Evolutionary conservation across 2,888 invertebrate species (phyloP), one percentile per base, ranked within the genome.

Genomic region (Amitus sp.): DNA sequence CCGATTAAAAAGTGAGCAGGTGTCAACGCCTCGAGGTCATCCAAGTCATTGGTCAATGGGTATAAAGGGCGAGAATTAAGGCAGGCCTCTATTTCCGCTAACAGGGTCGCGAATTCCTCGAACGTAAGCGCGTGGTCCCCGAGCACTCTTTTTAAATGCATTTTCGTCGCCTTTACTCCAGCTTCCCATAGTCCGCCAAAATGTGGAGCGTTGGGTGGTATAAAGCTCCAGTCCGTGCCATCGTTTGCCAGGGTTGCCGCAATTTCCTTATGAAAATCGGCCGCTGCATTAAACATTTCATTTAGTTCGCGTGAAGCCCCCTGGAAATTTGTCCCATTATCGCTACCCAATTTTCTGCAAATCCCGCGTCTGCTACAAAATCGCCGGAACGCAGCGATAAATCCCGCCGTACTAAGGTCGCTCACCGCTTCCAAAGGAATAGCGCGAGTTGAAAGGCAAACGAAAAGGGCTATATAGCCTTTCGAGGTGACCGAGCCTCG

Each of bases 211-310:
- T 34, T 39, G 7, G 73, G 67, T 1, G 73, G 72, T 27, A 69
- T 73, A 48, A 74, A 77, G 15, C 68, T 57, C 74, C 74, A 76
- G 12, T 10, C 2, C 3, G 52, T 43, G 18, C 51, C 57, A 10
- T 43, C 52, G 17, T 57, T 52, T 3, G 53, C 55, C 2, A 61
- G 33, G 1, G 13, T 1, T 12, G 46, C 33, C 1, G 55, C 40
- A 2, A 39, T 18, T 1, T 34, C 46, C 9, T 19, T 5, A 15
- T 52, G 57, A 13, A 56, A 56, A 6, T 28, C 33, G 1, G 23
- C 43, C 2, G 57, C 39, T 1, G 6, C 13, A 3, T 37, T n/a
- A 27, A 58, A 58, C 54, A 62, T 49, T 9, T 17, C 33, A 12
- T 19, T 18, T n/a, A 62, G 20, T 40, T 62, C 57, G 2, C 17